These are phyloP conservation scores for Halictus ligatus DNA, from an alignment of 2,888 invertebrate species.

Conservation along the genomic window DNA sequence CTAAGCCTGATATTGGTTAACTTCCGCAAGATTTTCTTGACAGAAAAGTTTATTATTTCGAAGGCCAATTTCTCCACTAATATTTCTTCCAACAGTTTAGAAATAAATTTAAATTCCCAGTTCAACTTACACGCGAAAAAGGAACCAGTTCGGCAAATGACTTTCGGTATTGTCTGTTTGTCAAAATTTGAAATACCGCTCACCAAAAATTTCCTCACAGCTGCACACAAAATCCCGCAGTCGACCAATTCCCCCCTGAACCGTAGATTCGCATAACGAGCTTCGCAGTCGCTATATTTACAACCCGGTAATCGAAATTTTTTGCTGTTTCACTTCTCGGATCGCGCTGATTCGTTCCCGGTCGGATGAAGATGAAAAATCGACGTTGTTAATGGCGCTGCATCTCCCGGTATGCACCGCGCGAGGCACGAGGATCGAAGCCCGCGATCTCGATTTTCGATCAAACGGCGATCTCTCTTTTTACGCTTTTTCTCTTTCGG, in stretches of 20 bases:
- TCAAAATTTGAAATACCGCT: neutral
- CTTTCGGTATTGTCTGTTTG: neutral
- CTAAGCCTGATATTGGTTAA: too few relatives aligned
- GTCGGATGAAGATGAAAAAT: slow-evolving; percentile 24
- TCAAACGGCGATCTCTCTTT: neutral
- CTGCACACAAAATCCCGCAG: neutral
- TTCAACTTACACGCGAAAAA: too few relatives aligned
- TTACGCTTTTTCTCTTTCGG: neutral
- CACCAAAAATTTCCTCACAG: neutral
- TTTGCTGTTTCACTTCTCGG: slow-evolving; percentile 18
- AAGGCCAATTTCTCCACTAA: neutral
- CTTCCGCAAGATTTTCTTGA: neutral
- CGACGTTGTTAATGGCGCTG: slow-evolving; percentile 44
- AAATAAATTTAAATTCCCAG: neutral
- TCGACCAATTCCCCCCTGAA: neutral
- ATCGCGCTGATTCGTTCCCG: slow-evolving; percentile 27
- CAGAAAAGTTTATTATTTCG: neutral
- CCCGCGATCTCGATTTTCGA: slow-evolving; percentile 12
- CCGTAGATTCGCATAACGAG: neutral
- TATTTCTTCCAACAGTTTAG: neutral
- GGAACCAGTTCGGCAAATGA: too few relatives aligned
- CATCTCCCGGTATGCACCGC: neutral
- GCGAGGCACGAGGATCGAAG: neutral
- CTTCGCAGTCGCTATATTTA: neutral
- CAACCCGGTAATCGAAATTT: neutral